Evolutionary conservation across 92 coral and sea anemone genomes (phyloP).

Genomic region (Pocillopora meandrina): DNA sequence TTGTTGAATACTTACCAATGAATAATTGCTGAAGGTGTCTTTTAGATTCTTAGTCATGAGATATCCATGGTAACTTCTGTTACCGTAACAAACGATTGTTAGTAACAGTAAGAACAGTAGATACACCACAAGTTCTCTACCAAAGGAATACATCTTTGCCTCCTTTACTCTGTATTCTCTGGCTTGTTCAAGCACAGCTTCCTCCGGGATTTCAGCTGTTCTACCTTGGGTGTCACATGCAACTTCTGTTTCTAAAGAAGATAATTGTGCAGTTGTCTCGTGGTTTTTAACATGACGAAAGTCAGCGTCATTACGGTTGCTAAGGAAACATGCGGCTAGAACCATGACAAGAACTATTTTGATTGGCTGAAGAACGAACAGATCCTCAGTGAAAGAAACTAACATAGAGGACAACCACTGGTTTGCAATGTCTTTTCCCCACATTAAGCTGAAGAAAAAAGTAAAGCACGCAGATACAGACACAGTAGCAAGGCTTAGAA

Average conservation of each 20-base stretch:
- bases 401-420: constrained; percentile 90
- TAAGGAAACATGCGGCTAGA: constrained; percentile 55
- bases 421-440: constrained; percentile 83
- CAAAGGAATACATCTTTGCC: constrained; percentile 73
- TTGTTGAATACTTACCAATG: constrained; percentile 54
- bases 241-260: not conserved
- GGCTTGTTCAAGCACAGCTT: constrained; percentile 48
- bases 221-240: not conserved
- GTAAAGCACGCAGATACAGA: constrained; percentile 74
- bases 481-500: constrained; percentile 64
- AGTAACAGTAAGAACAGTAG: constrained; percentile 55
- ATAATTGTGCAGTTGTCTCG: not conserved
- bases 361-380: constrained; percentile 80
- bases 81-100: constrained; percentile 75
- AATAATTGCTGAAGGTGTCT: constrained; percentile 64
- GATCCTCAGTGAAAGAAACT: constrained; percentile 77
- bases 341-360: constrained; percentile 75
- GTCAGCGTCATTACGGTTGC: constrained; percentile 5
- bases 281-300: not conserved
- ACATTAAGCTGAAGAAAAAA: constrained; percentile 77
- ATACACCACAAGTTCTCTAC: constrained; percentile 45
- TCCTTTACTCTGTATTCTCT: constrained; percentile 71
- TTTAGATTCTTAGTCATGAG: constrained; percentile 62
- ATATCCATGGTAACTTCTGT: constrained; percentile 71
- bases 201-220: constrained; percentile 32